These are phyloP conservation scores for Aphidoletes aphidimyza DNA, from an alignment of 2,888 invertebrate species.

Conservation along the genomic window DNA sequence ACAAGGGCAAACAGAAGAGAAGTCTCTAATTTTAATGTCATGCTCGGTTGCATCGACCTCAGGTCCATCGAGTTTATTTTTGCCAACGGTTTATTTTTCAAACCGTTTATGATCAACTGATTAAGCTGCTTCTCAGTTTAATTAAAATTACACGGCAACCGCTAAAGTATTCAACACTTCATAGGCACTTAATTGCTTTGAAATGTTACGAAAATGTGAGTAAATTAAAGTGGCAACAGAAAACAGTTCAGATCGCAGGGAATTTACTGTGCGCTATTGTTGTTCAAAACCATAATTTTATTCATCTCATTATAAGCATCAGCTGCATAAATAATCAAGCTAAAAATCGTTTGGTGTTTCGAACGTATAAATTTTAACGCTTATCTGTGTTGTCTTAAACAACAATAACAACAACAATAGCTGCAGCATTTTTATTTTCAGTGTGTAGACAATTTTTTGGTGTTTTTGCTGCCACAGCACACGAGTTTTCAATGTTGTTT, in stretches of 20 bases:
- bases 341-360: background rate
- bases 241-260: background rate
- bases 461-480: background rate
- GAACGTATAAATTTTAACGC: background rate
- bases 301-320: background rate
- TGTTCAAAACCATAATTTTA: background rate
- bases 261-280: slow-evolving; percentile 6
- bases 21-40: background rate
- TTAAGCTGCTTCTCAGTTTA: background rate
- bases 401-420: too few relatives aligned
- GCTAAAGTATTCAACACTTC: background rate
- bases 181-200: background rate
- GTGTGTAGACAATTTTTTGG: background rate
- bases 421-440: background rate
- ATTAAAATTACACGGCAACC: background rate
- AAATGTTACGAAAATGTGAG: background rate
- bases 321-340: background rate
- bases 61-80: background rate
- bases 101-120: background rate
- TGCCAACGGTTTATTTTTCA: background rate
- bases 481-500: slow-evolving; percentile 10
- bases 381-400: too few relatives aligned
- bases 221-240: background rate
- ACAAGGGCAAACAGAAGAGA: background rate
- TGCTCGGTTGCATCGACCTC: slow-evolving; percentile 22